Evolutionary conservation across 2,888 invertebrate species (phyloP).

Genomic region (Colletes collaris): DNA sequence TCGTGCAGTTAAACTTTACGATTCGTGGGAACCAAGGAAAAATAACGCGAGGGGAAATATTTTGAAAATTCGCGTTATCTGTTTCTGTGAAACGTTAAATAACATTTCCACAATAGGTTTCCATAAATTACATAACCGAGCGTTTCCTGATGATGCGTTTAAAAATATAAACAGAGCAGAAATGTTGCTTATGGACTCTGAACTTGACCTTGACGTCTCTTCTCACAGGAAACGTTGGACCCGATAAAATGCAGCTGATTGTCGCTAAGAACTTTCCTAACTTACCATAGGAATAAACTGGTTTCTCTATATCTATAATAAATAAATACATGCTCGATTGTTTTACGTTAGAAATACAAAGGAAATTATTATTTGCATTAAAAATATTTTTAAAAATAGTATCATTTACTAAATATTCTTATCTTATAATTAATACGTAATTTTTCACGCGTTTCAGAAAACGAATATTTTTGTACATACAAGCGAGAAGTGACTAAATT

Average conservation of each 20-base stretch:
- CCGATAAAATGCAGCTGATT: slow-evolving; percentile 39
- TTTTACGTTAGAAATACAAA: too few relatives aligned
- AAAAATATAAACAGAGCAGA: not conserved
- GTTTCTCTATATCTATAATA: not conserved
- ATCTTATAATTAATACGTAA: not conserved
- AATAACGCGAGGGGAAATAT: not conserved
- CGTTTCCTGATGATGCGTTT: slow-evolving; percentile 19
- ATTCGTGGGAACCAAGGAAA: too few relatives aligned
- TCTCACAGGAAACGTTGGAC: not conserved
- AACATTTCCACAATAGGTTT: not conserved
- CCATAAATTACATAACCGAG: not conserved
- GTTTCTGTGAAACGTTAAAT: not conserved
- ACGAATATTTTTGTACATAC: not conserved
- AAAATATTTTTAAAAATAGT: not conserved
- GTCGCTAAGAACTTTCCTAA: slow-evolving; percentile 36
- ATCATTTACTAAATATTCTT: not conserved
- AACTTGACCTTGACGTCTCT: slow-evolving; percentile 2
- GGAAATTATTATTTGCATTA: not conserved
- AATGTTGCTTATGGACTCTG: slow-evolving; percentile 33
- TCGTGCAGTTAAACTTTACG: too few relatives aligned
- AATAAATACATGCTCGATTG: too few relatives aligned
- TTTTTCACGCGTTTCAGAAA: not conserved
- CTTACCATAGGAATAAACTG: slow-evolving; percentile 14
- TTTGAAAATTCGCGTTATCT: not conserved
- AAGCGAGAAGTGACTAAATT: not conserved